Conservation (phyloP, 2,113 vertebrate genomes). For the Seriola quinqueradiata region DNA sequence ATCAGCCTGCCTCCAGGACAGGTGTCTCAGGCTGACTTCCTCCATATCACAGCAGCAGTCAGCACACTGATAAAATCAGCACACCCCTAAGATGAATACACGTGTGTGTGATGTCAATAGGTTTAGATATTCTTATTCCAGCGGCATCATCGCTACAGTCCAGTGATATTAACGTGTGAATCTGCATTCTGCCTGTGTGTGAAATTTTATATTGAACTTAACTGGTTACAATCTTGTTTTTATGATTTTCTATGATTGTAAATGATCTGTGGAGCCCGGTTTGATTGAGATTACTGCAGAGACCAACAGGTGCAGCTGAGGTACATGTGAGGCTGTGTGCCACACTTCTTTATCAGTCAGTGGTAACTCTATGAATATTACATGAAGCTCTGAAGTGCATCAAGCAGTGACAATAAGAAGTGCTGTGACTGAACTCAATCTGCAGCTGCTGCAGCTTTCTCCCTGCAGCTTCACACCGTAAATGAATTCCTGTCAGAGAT, state of each 20-base stretch:
- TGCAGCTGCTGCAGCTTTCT: not conserved
- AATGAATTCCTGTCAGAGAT: not conserved
- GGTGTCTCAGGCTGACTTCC: not conserved
- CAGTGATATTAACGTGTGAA: too few relatives aligned
- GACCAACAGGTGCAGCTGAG: not conserved
- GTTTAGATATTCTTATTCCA: not conserved
- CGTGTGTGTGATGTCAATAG: not conserved
- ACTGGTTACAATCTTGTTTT: too few relatives aligned
- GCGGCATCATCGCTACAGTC: not conserved
- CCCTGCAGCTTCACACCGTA: not conserved
- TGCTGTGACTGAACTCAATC: too few relatives aligned
- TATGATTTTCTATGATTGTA: too few relatives aligned
- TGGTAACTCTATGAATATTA: conserved; percentile 10
- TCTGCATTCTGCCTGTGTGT: too few relatives aligned
- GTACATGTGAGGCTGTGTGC: not conserved
- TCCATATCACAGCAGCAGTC: not conserved
- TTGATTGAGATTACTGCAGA: too few relatives aligned
- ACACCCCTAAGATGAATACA: not conserved
- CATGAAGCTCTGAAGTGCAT: conserved; percentile 4
- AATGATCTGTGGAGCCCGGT: too few relatives aligned
- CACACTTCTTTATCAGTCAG: not conserved
- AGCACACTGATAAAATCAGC: not conserved
- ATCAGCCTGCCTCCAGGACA: not conserved
- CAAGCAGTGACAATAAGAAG: not conserved
- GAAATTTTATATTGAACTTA: too few relatives aligned